phyloP scores from a whole-genome alignment of 1,140 invertebrate genomes.

The Formica selysi region DNA sequence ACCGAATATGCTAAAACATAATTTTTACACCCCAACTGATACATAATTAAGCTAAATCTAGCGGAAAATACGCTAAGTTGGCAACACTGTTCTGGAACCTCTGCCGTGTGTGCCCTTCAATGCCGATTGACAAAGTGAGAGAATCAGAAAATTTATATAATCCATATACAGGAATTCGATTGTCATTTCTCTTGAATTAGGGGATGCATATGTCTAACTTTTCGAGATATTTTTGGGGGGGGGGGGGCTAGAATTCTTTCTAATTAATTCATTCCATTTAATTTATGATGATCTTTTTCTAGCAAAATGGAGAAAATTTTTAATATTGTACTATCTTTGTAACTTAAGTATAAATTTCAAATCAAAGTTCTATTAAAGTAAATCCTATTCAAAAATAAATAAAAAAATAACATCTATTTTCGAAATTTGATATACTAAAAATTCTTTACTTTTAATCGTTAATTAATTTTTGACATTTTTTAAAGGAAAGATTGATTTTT shows the following conservation, averaged over 20 bases:
- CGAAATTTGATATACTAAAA: not conserved
- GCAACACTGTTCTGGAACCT: constrained; percentile 88
- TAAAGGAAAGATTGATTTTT: not conserved
- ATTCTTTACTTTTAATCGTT: not conserved
- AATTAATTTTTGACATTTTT: not conserved
- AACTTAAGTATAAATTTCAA: not conserved
- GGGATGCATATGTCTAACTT: no score
- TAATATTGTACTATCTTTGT: not conserved
- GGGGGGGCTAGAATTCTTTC: no score
- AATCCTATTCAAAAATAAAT: not conserved
- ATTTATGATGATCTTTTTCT: not conserved
- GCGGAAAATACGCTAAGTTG: no score
- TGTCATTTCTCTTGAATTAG: not conserved
- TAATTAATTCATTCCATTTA: not conserved
- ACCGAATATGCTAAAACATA: no score
- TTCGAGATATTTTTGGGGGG: no score
- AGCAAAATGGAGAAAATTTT: not conserved
- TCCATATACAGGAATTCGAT: not conserved
- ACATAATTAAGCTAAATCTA: no score
- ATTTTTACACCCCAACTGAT: no score
- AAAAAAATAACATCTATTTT: not conserved
- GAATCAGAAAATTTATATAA: not conserved
- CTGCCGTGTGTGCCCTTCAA: constrained; percentile 96
- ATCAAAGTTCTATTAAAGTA: not conserved
- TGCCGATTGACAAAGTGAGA: constrained; percentile 96